Evolutionary conservation across 2,797 vertebrate genomes (phyloP), one percentile per base, ranked within the genome.

Genomic region (Pelobates cultripes): DNA sequence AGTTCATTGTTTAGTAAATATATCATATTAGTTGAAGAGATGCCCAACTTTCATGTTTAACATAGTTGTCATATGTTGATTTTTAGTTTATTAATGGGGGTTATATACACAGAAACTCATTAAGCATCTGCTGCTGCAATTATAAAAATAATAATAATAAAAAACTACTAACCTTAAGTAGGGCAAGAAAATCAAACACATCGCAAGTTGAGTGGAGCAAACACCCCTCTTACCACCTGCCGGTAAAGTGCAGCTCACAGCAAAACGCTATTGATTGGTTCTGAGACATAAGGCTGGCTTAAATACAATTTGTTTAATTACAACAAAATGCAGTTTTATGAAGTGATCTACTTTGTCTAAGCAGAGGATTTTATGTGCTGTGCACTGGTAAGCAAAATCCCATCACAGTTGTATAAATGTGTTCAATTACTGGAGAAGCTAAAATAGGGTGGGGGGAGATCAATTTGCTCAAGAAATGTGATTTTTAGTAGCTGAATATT

Each of bases 401-500:
- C 91, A 91, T 90, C 90, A 85, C 88, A 89, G 88, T 92, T 93
- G 85, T 87, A 89, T 91, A 91, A 90, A 90, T 96, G 95, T 91
- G 90, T 91, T 93, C 90, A 91, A 92, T 95, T 95, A 95, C 90
- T 89, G 93, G 91, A 92, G 89, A 53, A 86, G 87, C 90, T 40
- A 7, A 90, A 89, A 87, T n/a, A 88, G 79, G 55, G 13, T 85
- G 85, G 14, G 14, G 14, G 85, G 83, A 87, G 90, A 89, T 88
- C 86, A 92, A 89, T 93, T 93, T 90, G 85, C 76, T 14, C 86
- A 91, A 91, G 87, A 91, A 93, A 92, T 91, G 88, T 89, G 88
- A 91, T 93, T 91, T 88, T 74, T 73, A 41, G 13, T 87, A 86
- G 74, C 80, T 70, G 44, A 70, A 42, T 51, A 51, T 51, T 51